A percentile compares a stretch with the other conserved stretches of the same genome.
Evolutionary conservation across 2,888 invertebrate genomes (phyloP).

Genomic region (Andrena flavipes): DNA sequence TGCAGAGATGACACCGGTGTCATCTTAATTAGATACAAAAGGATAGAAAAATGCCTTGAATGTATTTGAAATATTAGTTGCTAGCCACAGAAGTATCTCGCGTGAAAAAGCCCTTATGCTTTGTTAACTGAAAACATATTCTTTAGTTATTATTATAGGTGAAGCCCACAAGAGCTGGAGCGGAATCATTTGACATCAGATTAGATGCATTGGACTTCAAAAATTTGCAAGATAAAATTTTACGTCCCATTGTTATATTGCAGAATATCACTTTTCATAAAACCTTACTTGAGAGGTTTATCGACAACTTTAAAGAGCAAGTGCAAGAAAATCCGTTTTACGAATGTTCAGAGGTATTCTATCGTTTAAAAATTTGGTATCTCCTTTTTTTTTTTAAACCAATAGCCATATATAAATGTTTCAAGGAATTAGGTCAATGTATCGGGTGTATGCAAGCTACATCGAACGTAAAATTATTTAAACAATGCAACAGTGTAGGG

Average conservation of each 20-base stretch:
- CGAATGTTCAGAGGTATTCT: conserved; percentile 86
- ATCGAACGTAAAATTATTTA: conserved; percentile 92
- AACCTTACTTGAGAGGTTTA: conserved; percentile 92
- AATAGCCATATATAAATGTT: conserved; percentile 57
- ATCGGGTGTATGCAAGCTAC: conserved; percentile 94
- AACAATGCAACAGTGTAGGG: conserved; percentile 87
- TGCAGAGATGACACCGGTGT: too few species aligned
- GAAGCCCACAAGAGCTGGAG: conserved; percentile 87
- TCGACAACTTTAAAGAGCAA: conserved; percentile 92
- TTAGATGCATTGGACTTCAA: conserved; percentile 92
- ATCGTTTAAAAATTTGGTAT: conserved; percentile 19
- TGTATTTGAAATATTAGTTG: too few species aligned
- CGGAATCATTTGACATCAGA: conserved; percentile 89
- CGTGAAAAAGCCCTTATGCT: conserved; percentile 20
- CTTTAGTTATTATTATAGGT: conserved; percentile 82
- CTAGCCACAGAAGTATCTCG: too few species aligned
- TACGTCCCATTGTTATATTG: conserved; percentile 89
- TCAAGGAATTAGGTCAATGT: conserved; percentile 91
- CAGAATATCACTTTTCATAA: conserved; percentile 91
- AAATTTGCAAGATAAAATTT: conserved; percentile 90
- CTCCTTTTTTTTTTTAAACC: conserved; percentile 2
- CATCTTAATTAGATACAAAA: too few species aligned
- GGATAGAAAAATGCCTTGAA: too few species aligned
- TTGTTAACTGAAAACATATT: conserved; percentile 36
- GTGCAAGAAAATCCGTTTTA: conserved; percentile 90